These are phyloP conservation scores for Iguana delicatissima DNA, from an alignment of 2,797 vertebrate genomes.

Conservation along the genomic window DNA sequence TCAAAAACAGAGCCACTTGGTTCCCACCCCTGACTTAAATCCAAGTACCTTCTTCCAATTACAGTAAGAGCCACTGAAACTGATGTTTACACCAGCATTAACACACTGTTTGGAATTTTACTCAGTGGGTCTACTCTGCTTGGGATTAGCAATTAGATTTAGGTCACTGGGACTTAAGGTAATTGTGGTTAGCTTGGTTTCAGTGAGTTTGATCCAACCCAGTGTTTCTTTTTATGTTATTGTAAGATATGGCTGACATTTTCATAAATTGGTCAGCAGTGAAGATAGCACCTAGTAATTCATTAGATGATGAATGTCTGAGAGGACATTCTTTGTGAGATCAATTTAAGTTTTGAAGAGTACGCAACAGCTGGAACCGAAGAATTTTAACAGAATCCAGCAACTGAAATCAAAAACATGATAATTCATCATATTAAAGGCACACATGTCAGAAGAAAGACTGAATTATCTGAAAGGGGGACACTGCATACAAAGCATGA, in stretches of 20 bases:
- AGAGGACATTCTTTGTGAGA: slow-evolving; percentile 21
- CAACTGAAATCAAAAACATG: slow-evolving; percentile 40
- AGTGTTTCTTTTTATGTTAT: slow-evolving; percentile 47
- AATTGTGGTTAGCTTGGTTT: not conserved
- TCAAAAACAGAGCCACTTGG: too few relatives aligned
- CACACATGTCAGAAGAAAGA: slow-evolving; percentile 36
- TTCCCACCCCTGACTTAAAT: too few relatives aligned
- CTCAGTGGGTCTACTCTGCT: too few relatives aligned
- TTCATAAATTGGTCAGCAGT: not conserved
- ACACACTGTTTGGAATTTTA: too few relatives aligned
- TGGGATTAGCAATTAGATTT: too few relatives aligned
- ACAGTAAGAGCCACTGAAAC: too few relatives aligned
- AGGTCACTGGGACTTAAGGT: not conserved
- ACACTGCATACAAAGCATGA: slow-evolving; percentile 49
- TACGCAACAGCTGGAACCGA: slow-evolving; percentile 43
- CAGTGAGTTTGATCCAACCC: not conserved
- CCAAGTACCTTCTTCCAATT: too few relatives aligned
- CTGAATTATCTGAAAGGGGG: slow-evolving; percentile 27
- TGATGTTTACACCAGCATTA: too few relatives aligned
- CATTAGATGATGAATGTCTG: slow-evolving; percentile 40
- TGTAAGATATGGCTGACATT: slow-evolving; percentile 17
- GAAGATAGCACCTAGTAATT: slow-evolving; percentile 43
- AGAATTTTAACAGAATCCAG: slow-evolving; percentile 50
- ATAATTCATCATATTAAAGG: slow-evolving; percentile 36
- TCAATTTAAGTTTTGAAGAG: slow-evolving; percentile 10